Evolutionary conservation across 2,113 vertebrate genomes (phyloP).

Genomic region (Pluvianellus socialis): DNA sequence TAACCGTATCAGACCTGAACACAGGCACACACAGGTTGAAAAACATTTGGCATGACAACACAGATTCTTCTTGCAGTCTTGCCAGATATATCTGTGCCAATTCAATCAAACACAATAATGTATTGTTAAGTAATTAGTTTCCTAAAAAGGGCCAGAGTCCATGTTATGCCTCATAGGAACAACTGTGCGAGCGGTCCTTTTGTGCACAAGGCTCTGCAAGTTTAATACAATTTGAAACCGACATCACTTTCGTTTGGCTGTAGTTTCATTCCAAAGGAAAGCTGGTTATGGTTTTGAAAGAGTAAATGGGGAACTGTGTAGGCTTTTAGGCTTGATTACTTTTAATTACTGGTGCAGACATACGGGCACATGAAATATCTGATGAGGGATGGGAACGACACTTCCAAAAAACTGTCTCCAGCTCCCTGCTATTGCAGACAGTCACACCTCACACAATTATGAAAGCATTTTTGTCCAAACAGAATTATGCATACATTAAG

Average conservation of each 20-base stretch:
- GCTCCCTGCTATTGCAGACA: neutral
- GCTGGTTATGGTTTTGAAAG: neutral
- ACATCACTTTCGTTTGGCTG: neutral
- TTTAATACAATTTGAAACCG: conserved; percentile 11
- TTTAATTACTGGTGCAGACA: neutral
- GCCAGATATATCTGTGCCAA: conserved; percentile 5
- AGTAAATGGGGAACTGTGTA: neutral
- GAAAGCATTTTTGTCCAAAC: neutral
- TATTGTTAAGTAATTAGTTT: conserved; percentile 55
- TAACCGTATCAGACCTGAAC: conserved; percentile 34
- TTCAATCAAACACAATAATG: conserved; percentile 13
- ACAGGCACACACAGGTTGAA: conserved; percentile 27
- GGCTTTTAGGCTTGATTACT: neutral
- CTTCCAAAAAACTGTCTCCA: neutral
- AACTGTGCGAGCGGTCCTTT: conserved; percentile 25
- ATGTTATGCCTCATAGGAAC: conserved; percentile 9
- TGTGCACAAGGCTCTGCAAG: neutral
- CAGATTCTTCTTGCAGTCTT: neutral
- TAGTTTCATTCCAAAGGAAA: neutral
- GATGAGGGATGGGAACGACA: neutral
- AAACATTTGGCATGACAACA: neutral
- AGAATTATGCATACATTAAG: neutral
- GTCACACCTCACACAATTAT: neutral
- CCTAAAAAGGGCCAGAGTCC: conserved; percentile 22
- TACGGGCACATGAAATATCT: neutral